A percentile compares a stretch with the other conserved stretches of the same genome.
Evolutionary conservation across 2,113 vertebrate genomes (phyloP).

Genomic region (Catagonus wagneri): DNA sequence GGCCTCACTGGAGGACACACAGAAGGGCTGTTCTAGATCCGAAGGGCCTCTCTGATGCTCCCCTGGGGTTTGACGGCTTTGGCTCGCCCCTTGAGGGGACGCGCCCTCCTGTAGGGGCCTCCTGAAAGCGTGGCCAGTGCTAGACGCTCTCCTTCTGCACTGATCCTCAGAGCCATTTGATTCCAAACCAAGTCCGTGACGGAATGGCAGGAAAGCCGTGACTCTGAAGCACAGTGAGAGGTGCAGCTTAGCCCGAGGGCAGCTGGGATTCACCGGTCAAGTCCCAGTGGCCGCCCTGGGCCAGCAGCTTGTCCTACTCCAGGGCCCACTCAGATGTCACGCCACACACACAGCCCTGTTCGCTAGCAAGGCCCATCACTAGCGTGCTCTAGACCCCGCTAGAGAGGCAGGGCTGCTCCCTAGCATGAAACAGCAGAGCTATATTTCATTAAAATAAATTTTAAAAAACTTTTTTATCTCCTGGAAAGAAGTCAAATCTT

Average conservation of each 20-base stretch:
- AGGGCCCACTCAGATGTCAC: neutral
- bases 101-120: neutral
- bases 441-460: constrained; percentile 32
- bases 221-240: neutral
- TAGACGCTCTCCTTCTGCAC: neutral
- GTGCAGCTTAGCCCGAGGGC: neutral
- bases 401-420: neutral
- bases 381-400: neutral
- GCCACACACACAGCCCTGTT: neutral
- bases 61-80: neutral
- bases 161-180: neutral
- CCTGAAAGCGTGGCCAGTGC: neutral
- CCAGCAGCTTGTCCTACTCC: neutral
- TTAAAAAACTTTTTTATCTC: neutral
- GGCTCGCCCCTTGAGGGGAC: neutral
- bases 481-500: neutral
- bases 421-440: neutral
- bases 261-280: neutral
- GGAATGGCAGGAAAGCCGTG: neutral
- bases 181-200: neutral
- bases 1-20: neutral
- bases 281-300: neutral
- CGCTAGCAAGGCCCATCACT: neutral
- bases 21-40: neutral
- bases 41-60: neutral